Base-by-base conservation (phyloP, 64 coral and sea anemone species). In the Montipora efflorescens region DNA sequence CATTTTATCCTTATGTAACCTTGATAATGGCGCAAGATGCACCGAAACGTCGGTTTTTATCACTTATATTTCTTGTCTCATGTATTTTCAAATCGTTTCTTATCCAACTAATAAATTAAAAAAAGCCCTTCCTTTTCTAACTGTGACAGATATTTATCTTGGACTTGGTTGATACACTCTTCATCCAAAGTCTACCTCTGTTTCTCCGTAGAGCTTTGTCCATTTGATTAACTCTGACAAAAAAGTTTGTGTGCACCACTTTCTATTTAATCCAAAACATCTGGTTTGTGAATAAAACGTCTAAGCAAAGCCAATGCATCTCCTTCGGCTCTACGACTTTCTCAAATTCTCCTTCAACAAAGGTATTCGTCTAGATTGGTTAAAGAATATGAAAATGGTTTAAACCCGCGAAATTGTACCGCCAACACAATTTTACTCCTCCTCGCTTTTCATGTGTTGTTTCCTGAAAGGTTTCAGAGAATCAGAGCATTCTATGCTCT, bases 291-390 rank as follows among this genome's bases (percentile, higher is more conserved):
- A 9, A 92, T 2, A 80, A 88, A 77, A 2, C 88, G 82, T 71
- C 55, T 52, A 18, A 95, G 48, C 52, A 95, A 52, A 50, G 90
- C 94, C 19, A 95, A 66, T 2, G 76, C 84, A 81, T 95, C 94
- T 21, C 74, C 94, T 75, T 95, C 89, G n/a, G 94, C 89, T 36
- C 87, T 88, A 64, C 92, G 94, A 48, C 76, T 79, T 5, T 74
- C 82, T 74, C 82, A 55, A 95, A 73, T 46, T 91, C 89, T 48
- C 76, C 77, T 47, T 76, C 94, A 75, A 88, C 59, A 1, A 69
- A 59, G 14, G 62, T 84, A 11, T 22, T 61, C 36, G 68, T 88
- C 67, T 70, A 95, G 74, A 74, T 92, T 91, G 23, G 18, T 57
- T 50, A 95, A 61, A 36, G 82, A 81, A 57, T 43, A 92, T 2